Base-by-base conservation (phyloP, 2,113 vertebrate genomes). In the Mastomys natalensis region DNA sequence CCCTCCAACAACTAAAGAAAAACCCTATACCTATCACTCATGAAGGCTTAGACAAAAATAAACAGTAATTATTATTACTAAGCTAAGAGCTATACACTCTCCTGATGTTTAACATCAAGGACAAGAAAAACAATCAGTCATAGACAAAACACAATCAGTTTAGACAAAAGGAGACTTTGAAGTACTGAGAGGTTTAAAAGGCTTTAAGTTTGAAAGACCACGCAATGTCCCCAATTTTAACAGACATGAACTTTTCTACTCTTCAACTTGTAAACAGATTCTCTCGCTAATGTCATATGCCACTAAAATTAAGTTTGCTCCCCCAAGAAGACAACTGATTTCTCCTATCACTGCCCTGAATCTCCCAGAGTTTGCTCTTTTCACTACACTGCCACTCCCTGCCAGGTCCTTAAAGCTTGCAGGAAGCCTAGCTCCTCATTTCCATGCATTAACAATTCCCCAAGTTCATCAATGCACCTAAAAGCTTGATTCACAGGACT, bases 301-400 rank as follows among this genome's bases (percentile, higher is more conserved):
- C 95, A 70, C 81, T 95, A 97, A 95, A 96, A 92, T 82, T 86
- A 91, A 48, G 90, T 87, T 96, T 87, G 66, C 91, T 91, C 94
- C 73, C 29, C 82, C 82, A 37, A 89, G 73, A 97, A 93, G 68
- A 97, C 89, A 97, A 95, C 40, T 91, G 74, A 87, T 82, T 87
- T 96, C 62, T 87, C 68, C 66, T 72, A 82, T 92, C 87, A 80
- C 93, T 93, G n/a, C 81, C 87, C 93, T 89, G 92, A 97, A 96
- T 68, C 82, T 94, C 53, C 89, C 92, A 78, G 87, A 96, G 51
- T 51, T 43, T 85, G 77, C 80, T 96, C 96, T 43, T 95, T 95
- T 97, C 76, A 95, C 45, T 77, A 89, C 66, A 94, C 2, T 76
- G 55, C 73, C 70, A 93, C 87, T 90, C 66, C 40, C 34, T 94